These are phyloP conservation scores for Odontocolon sp. DNA, from an alignment of 2,888 invertebrate genomes.

Conservation along the genomic window DNA sequence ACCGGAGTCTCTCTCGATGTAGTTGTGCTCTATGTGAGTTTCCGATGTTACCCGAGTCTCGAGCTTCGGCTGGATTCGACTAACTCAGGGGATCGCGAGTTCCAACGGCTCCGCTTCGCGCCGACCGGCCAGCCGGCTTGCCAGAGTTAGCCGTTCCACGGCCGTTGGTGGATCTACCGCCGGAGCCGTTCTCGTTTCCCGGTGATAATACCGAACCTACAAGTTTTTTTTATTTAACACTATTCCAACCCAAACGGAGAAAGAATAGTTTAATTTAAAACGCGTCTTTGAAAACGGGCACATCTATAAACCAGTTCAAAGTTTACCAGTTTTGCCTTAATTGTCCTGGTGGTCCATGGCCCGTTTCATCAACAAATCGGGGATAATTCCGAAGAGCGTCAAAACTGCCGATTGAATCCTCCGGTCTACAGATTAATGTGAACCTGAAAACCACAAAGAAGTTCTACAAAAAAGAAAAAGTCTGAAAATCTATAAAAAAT, in stretches of 20 bases:
- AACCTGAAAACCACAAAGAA: background rate
- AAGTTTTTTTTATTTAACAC: conserved; percentile 4
- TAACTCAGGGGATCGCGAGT: conserved; percentile 58
- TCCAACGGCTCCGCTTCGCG: conserved; percentile 32
- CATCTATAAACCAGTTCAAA: too few relatives aligned
- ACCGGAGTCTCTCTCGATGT: background rate
- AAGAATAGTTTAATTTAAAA: conserved; percentile 11
- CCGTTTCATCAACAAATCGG: conserved; percentile 18
- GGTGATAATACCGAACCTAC: conserved; percentile 42
- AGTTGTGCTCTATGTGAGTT: conserved; percentile 58
- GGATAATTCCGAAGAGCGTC: background rate
- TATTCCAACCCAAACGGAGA: conserved; percentile 22
- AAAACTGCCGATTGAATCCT: conserved; percentile 7
- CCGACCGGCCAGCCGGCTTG: conserved; percentile 72
- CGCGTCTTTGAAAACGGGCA: too few relatives aligned
- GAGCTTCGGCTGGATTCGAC: conserved; percentile 70
- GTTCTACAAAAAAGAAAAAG: too few relatives aligned
- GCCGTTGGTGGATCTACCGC: conserved; percentile 73
- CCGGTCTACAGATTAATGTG: conserved; percentile 1
- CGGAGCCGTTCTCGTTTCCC: conserved; percentile 58
- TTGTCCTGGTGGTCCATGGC: conserved; percentile 16
- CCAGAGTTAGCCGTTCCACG: conserved; percentile 78
- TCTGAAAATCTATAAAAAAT: too few relatives aligned
- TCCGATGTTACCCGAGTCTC: conserved; percentile 74
- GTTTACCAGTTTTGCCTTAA: too few relatives aligned